Evolutionary conservation across 2,113 vertebrate species (phyloP), one percentile per base, ranked within the genome.

Genomic region (Myotis brandtii): DNA sequence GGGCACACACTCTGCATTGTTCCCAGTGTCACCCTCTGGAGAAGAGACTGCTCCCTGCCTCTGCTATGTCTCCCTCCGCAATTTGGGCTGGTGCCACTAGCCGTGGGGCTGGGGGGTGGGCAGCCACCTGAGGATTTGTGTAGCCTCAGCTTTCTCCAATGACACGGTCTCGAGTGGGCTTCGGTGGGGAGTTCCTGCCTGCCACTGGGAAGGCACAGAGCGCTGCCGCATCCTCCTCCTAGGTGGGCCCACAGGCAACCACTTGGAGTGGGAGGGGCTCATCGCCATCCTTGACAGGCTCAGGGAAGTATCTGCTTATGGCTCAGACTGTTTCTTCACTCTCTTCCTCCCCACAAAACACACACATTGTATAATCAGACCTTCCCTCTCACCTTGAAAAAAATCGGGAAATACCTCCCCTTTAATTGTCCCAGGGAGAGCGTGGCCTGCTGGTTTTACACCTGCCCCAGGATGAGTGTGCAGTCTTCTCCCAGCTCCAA

Each of bases 261-360:
- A 6, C 18, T 37, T 1, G 2, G 62, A 40, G 69, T 0, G 2
- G 75, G 14, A 62, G 56, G 40, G 40, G 59, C 2, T 64, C 40
- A 67, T 86, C 37, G 75, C 59, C 83, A 75, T 64, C 90, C 56
- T 66, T 82, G 83, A 90, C 88, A 94, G 93, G 77, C 72, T 89
- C 92, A 21, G 3, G 30, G 76, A 79, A 66, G 62, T 48, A 30
- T 9, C 70, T 85, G 64, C 32, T 46, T 52, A 5, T 11, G 25
- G 70, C 64, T 88, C 3, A 37, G 37, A 6, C 50, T 48, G 64
- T 56, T 12, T 69, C 50, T 87, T 87, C 43, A 11, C n/a, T 77
- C 16, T 62, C 73, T 66, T 32, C 59, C 30, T 43, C n/a, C 27
- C 89, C 25, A 11, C 6, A 25, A 25, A 54, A 48, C 3, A 75